A percentile compares a stretch with the other conserved stretches of the same genome.
phyloP scores from a whole-genome alignment of 2,113 vertebrate species.

The Abramis brama region DNA sequence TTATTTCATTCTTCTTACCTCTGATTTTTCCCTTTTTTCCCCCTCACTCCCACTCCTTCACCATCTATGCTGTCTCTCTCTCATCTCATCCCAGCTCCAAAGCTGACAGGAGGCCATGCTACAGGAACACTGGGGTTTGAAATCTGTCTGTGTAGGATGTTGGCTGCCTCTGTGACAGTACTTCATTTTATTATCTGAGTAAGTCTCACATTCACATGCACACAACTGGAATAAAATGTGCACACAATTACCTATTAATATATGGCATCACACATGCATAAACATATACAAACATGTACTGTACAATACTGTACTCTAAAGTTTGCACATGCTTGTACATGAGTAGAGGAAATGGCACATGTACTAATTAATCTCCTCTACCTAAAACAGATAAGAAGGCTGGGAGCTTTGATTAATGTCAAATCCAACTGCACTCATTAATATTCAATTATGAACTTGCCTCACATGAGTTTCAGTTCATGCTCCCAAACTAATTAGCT shows the following conservation, averaged over 20 bases:
- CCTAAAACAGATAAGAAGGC: slow-evolving; percentile 31
- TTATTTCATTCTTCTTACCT: slow-evolving; percentile 6
- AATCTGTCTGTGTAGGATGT: slow-evolving; percentile 51
- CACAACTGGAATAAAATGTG: neutral
- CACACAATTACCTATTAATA: neutral
- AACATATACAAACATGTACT: neutral
- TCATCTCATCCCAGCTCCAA: slow-evolving; percentile 31
- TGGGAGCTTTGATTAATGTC: slow-evolving; percentile 45
- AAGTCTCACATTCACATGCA: slow-evolving; percentile 35
- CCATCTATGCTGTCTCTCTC: slow-evolving; percentile 17
- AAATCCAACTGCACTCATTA: slow-evolving; percentile 67
- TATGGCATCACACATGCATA: neutral
- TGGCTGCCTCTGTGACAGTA: slow-evolving; percentile 22
- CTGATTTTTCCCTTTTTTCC: neutral
- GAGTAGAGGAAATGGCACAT: slow-evolving; percentile 8
- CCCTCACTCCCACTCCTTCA: neutral
- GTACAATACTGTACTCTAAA: no score
- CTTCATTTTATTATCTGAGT: slow-evolving; percentile 14
- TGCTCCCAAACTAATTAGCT: slow-evolving; percentile 73
- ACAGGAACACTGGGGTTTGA: slow-evolving; percentile 56
- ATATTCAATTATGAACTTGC: slow-evolving; percentile 68
- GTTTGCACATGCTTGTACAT: neutral
- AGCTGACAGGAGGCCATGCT: slow-evolving; percentile 52
- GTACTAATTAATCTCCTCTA: slow-evolving; percentile 37
- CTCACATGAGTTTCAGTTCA: slow-evolving; percentile 63